Percentiles rank a stretch among this genome's conserved stretches.
Conservation (phyloP, 2,113 vertebrate species). For the Protomyctophum bolini region DNA sequence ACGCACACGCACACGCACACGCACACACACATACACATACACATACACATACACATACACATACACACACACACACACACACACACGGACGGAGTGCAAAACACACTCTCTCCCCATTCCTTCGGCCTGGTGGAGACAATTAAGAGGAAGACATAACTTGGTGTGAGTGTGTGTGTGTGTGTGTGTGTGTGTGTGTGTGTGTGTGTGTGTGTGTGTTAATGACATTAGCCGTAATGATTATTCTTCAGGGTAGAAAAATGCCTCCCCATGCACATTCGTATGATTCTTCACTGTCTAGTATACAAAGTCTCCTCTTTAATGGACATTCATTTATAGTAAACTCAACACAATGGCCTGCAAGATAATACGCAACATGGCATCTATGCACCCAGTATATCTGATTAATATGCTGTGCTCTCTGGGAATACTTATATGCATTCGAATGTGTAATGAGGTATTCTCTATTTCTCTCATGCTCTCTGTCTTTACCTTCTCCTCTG, state of each 20-base stretch:
- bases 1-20: too few species aligned
- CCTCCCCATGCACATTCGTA: conserved; percentile 7
- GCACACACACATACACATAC: too few species aligned
- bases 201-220: conserved; percentile 15
- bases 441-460: conserved; percentile 41
- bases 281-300: conserved; percentile 43
- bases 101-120: too few species aligned
- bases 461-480: conserved; percentile 4
- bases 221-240: conserved; percentile 11
- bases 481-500: conserved; percentile 3
- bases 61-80: too few species aligned
- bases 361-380: conserved; percentile 47
- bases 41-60: too few species aligned
- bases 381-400: conserved; percentile 32
- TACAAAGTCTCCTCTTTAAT: conserved; percentile 31
- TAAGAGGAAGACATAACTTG: conserved; percentile 16
- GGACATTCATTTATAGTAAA: conserved; percentile 53
- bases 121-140: not conserved
- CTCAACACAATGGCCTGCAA: conserved; percentile 52
- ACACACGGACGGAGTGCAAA: too few species aligned
- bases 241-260: conserved; percentile 41
- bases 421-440: conserved; percentile 35
- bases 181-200: conserved; percentile 8
- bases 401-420: conserved; percentile 54
- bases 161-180: not conserved